Base-by-base conservation (phyloP, 1,140 invertebrate species). In the Radopholus similis region DNA sequence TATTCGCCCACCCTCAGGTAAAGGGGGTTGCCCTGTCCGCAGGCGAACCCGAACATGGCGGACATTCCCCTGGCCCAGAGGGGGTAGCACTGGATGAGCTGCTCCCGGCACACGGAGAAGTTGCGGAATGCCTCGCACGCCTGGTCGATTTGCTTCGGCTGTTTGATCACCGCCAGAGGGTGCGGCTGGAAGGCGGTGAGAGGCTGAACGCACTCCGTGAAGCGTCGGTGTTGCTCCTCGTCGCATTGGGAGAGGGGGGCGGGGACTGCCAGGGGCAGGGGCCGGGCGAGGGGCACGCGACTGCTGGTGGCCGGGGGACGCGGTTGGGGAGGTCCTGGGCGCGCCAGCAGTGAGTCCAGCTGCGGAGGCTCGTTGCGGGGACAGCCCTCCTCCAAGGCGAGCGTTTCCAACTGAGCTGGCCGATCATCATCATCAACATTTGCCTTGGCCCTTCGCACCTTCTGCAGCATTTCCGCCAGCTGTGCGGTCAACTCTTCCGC, bases 341-440 rank as follows among this genome's bases (percentile, higher is more conserved):
- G 68, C 21, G 67, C 44, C 28, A 80, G 77, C 18, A 80, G 73
- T 30, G 64, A 57, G 42, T 82, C 70, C 18, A 80, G 57, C 28
- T 80, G 64, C 9, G 62, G 54, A 34, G 80, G 80, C 38, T 71
- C 54, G 18, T 72, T 66, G 18, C 21, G 35, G 30, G 78, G 78
- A 66, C 78, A 80, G n/a, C 78, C 78, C 68, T 80, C 78, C 68
- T 82, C 78, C n/a, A 49, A 21, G 18, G 79, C 78, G 15, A 80
- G 64, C 0, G 47, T 54, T 21, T 67, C 74, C 75, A 80, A 79
- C 78, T 77, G 58, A 51, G 47, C 9, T 9, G 3, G 47, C 9
- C 47, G 1, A 42, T 26, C 47, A 51, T 9, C 8, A 21, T 13
- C 21, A 21, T 51, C 4, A 28, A n/a, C 44, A n/a, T 15, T 15